These are phyloP conservation scores for Chymomyza amoena DNA, from an alignment of 2,888 invertebrate species.

Conservation along the genomic window DNA sequence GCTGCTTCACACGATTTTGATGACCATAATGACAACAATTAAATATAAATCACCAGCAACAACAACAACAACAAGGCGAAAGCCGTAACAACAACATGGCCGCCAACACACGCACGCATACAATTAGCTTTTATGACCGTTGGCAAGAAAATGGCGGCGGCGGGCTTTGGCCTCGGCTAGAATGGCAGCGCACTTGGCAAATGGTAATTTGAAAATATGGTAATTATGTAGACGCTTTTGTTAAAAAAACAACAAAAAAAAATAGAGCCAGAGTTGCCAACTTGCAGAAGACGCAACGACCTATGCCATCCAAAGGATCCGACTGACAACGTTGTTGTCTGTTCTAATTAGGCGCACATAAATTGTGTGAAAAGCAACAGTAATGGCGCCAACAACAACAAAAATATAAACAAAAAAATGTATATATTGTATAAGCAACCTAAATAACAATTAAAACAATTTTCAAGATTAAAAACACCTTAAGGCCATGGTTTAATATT, in stretches of 20 bases:
- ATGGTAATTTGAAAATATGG: conserved; percentile 73
- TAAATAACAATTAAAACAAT: conserved; percentile 73
- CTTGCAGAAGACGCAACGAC: not conserved
- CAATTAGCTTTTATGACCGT: conserved; percentile 69
- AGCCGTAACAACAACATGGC: conserved; percentile 38
- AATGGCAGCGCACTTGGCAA: conserved; percentile 46
- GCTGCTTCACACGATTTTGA: conserved; percentile 48
- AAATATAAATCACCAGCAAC: conserved; percentile 69
- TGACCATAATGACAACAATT: conserved; percentile 76
- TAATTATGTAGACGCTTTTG: conserved; percentile 61
- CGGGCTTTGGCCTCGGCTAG: not conserved
- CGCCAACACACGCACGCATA: conserved; percentile 59
- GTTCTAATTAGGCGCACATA: conserved; percentile 69
- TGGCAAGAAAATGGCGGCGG: conserved; percentile 13
- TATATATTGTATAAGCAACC: conserved; percentile 72
- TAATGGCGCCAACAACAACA: conserved; percentile 17
- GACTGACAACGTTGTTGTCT: conserved; percentile 51
- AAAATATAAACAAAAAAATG: conserved; percentile 71
- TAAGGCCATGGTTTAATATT: conserved; percentile 67
- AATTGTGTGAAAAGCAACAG: conserved; percentile 39
- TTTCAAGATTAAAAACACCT: conserved; percentile 74
- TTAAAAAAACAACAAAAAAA: conserved; percentile 8
- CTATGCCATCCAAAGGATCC: conserved; percentile 13
- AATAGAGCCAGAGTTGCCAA: not conserved
- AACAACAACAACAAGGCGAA: conserved; percentile 35